Conservation (phyloP, 1,140 invertebrate species). For the Geopemphigus sp. region DNA sequence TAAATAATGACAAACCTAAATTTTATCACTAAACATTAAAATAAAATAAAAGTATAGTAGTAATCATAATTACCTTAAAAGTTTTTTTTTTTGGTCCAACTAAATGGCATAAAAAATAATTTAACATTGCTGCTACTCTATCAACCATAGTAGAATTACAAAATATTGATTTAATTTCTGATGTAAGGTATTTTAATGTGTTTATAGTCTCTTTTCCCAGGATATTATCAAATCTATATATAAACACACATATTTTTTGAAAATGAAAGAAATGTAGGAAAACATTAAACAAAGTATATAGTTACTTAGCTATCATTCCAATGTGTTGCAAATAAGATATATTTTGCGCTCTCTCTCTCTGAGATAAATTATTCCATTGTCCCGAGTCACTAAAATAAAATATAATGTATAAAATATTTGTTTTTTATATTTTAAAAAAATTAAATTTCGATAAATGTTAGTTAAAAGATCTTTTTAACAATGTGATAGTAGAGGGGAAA, state of each 20-base stretch:
- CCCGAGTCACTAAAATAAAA: constrained; percentile 65
- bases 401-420: constrained; percentile 7
- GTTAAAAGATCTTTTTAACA: too few relatives aligned
- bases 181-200: constrained; percentile 78
- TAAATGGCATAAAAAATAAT: constrained; percentile 88
- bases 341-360: constrained; percentile 74
- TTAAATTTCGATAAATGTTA: too few relatives aligned
- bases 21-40: too few relatives aligned
- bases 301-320: constrained; percentile 72
- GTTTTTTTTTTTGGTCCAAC: constrained; percentile 85
- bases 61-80: constrained; percentile 66
- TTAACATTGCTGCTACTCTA: constrained; percentile 90
- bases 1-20: too few relatives aligned
- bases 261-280: not conserved
- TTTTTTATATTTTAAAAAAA: too few relatives aligned
- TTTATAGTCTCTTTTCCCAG: constrained; percentile 85
- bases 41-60: too few relatives aligned
- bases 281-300: not conserved
- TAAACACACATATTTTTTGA: not conserved
- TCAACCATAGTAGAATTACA: constrained; percentile 90
- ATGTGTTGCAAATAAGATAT: constrained; percentile 72
- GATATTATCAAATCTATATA: constrained; percentile 80
- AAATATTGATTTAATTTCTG: constrained; percentile 82
- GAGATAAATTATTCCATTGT: constrained; percentile 71
- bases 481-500: too few relatives aligned